A percentile compares a stretch with the other conserved stretches of the same genome.
These are phyloP conservation scores for Drosophila lacertosa DNA, from an alignment of 1,140 invertebrate species.

Conservation along the genomic window DNA sequence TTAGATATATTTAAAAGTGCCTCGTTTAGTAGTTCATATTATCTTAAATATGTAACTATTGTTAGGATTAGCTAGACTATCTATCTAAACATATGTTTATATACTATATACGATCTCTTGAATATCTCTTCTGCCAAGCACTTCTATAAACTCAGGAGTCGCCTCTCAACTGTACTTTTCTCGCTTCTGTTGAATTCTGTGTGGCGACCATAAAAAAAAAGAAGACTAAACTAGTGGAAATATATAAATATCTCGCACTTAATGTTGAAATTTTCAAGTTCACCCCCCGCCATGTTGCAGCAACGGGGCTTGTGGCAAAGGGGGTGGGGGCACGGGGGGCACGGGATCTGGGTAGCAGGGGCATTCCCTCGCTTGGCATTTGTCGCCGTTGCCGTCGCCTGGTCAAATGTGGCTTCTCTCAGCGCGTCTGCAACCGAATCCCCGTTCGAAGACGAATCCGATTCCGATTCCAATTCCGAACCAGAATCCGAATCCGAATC, in stretches of 20 bases:
- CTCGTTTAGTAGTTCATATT: too few species aligned
- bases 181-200: constrained; percentile 15
- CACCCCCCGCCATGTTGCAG: constrained; percentile 59
- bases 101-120: too few species aligned
- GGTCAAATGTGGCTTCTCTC: constrained; percentile 5
- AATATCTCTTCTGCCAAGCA: not conserved
- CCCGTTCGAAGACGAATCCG: too few species aligned
- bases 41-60: too few species aligned
- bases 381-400: constrained; percentile 3
- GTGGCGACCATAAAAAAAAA: constrained; percentile 13
- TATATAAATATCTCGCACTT: constrained; percentile 57
- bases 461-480: not conserved
- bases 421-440: constrained; percentile 1
- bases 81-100: too few species aligned
- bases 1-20: too few species aligned
- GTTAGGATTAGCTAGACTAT: too few species aligned
- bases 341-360: too few species aligned
- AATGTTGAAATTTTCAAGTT: constrained; percentile 71
- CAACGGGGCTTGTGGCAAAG: too few species aligned
- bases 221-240: constrained; percentile 32
- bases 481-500: constrained; percentile 2
- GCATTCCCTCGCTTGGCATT: not conserved
- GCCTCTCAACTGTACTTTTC: constrained; percentile 21
- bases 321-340: not conserved
- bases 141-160: not conserved